These are phyloP conservation scores for Misgurnus mizolepis DNA, from an alignment of 2,113 vertebrate species.

Conservation along the genomic window DNA sequence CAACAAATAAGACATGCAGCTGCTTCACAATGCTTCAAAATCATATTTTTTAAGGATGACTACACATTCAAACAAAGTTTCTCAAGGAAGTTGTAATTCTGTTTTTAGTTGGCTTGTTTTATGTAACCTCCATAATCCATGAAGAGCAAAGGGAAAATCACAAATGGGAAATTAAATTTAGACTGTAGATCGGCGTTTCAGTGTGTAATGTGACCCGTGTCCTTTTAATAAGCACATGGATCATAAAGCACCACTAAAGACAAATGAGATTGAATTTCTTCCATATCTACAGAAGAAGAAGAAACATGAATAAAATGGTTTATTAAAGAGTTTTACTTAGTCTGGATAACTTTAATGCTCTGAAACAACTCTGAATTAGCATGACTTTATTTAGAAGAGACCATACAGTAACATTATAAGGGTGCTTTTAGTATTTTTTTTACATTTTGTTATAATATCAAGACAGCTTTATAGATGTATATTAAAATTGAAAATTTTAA, in stretches of 20 bases:
- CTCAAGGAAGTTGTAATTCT: too few relatives aligned
- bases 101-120: neutral
- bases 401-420: neutral
- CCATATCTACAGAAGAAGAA: neutral
- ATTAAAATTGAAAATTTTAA: too few relatives aligned
- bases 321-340: too few relatives aligned
- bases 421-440: neutral
- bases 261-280: neutral
- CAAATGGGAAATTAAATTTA: constrained; percentile 20
- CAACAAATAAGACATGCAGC: neutral
- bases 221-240: neutral
- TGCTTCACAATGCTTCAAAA: neutral
- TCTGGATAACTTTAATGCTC: too few relatives aligned
- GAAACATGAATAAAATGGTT: neutral
- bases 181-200: neutral
- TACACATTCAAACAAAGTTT: too few relatives aligned
- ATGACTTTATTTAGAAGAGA: neutral
- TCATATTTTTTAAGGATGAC: too few relatives aligned
- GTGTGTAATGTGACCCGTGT: neutral
- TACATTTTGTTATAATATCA: neutral
- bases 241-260: constrained; percentile 17
- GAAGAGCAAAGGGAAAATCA: neutral
- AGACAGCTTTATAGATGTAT: neutral
- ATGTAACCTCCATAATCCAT: neutral
- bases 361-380: too few relatives aligned